Conservation (phyloP, 2,113 vertebrate species). For the Chaetodon auriga region DNA sequence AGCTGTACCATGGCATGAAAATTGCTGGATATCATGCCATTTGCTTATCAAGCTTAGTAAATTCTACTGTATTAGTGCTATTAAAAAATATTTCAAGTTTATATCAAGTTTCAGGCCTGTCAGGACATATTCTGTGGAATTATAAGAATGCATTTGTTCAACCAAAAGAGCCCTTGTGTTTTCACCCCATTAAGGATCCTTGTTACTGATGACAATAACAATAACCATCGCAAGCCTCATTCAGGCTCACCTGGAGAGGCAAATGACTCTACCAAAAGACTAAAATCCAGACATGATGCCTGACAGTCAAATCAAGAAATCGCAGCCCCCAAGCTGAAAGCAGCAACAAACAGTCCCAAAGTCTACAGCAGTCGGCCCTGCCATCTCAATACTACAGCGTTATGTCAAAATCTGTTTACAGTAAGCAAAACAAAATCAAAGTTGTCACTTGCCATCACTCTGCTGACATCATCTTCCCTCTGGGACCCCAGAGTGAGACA, state of each 20-base stretch:
- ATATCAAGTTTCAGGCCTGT: no score
- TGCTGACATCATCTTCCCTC: slow-evolving; percentile 15
- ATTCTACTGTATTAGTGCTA: no score
- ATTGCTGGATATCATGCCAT: no score
- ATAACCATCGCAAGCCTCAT: no score
- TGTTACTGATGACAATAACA: no score
- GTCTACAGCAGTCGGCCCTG: neutral
- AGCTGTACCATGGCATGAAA: no score
- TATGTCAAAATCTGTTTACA: neutral
- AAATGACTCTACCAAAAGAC: neutral
- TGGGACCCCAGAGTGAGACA: neutral
- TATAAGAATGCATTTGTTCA: no score
- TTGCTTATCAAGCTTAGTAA: no score
- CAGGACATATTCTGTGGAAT: no score
- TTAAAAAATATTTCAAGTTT: no score
- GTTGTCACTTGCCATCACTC: slow-evolving; percentile 1
- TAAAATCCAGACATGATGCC: neutral
- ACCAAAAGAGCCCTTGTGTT: no score
- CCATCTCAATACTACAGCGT: neutral
- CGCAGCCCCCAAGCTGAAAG: neutral
- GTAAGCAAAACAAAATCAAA: neutral
- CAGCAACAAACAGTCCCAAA: neutral
- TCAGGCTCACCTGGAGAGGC: neutral
- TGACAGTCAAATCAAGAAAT: neutral
- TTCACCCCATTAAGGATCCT: no score